phyloP scores from a whole-genome alignment of 2,888 invertebrate genomes.

The Formica aserva region DNA sequence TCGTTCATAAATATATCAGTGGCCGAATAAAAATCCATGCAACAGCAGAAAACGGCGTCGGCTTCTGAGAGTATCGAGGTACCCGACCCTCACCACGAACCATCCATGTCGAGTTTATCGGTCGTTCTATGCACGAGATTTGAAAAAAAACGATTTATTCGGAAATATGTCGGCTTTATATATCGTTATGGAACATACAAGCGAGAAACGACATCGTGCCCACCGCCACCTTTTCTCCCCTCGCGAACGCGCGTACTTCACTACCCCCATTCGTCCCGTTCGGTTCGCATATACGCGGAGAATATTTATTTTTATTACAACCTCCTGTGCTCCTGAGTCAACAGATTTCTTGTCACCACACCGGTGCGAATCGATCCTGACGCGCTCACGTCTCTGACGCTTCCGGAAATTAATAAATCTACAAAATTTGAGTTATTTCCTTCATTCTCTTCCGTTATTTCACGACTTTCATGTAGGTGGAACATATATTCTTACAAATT shows the following conservation, averaged over 20 bases:
- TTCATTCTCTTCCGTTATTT: background rate
- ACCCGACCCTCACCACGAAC: constrained; percentile 30
- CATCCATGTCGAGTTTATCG: constrained; percentile 70
- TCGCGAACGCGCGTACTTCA: constrained; percentile 67
- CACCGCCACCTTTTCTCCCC: constrained; percentile 69
- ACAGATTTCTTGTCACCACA: constrained; percentile 79
- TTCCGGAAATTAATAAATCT: constrained; percentile 51
- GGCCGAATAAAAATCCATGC: constrained; percentile 53
- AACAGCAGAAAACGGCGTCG: constrained; percentile 61
- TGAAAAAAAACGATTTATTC: constrained; percentile 76
- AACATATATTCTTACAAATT: constrained; percentile 21
- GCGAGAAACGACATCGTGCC: constrained; percentile 74
- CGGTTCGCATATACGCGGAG: constrained; percentile 67
- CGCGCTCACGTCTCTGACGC: constrained; percentile 15
- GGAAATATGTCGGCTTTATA: constrained; percentile 79
- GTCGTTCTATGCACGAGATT: constrained; percentile 71
- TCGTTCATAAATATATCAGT: constrained; percentile 53
- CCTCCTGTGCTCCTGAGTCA: constrained; percentile 75
- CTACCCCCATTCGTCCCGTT: constrained; percentile 56
- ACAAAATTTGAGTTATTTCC: constrained; percentile 52
- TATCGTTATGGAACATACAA: constrained; percentile 79
- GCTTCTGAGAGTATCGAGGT: constrained; percentile 39
- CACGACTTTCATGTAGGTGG: background rate
- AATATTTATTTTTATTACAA: constrained; percentile 82
- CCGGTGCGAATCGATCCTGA: constrained; percentile 75